A percentile compares a stretch with the other conserved stretches of the same genome.
Evolutionary conservation across 1,140 invertebrate genomes (phyloP).

Genomic region (Wiebesia pumilae): DNA sequence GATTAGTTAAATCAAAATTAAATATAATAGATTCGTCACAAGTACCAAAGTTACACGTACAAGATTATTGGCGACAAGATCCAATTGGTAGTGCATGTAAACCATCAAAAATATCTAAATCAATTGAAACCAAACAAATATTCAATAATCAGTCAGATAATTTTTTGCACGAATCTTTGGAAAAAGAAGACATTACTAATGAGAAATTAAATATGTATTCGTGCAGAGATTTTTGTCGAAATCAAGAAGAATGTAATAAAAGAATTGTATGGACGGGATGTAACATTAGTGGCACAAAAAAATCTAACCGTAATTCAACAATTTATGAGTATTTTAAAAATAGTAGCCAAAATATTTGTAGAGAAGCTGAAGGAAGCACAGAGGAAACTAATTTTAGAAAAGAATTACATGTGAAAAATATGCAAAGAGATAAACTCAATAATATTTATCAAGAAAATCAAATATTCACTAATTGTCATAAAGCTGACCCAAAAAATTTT

Average conservation of each 20-base stretch:
- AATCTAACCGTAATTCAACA: neutral
- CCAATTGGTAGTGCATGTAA: neutral
- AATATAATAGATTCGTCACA: slow-evolving; percentile 79
- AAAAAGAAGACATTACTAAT: neutral
- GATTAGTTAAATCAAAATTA: slow-evolving; percentile 25
- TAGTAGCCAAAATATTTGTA: neutral
- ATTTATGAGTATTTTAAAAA: neutral
- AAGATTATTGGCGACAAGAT: slow-evolving; percentile 71
- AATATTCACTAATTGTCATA: neutral
- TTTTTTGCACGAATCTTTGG: neutral
- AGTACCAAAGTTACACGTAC: slow-evolving; percentile 86
- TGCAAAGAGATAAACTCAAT: neutral
- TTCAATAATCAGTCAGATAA: neutral
- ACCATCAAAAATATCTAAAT: neutral
- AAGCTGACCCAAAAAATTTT: neutral
- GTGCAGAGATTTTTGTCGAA: neutral
- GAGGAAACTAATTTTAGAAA: neutral
- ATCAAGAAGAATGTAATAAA: neutral
- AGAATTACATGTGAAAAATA: neutral
- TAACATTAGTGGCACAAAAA: neutral
- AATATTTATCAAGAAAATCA: slow-evolving; percentile 5
- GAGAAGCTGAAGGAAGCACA: neutral
- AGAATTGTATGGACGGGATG: neutral
- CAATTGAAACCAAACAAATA: neutral
- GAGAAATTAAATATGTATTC: neutral